These are phyloP conservation scores for Pomatostomus ruficeps DNA, from an alignment of 2,113 vertebrate species.

Conservation along the genomic window DNA sequence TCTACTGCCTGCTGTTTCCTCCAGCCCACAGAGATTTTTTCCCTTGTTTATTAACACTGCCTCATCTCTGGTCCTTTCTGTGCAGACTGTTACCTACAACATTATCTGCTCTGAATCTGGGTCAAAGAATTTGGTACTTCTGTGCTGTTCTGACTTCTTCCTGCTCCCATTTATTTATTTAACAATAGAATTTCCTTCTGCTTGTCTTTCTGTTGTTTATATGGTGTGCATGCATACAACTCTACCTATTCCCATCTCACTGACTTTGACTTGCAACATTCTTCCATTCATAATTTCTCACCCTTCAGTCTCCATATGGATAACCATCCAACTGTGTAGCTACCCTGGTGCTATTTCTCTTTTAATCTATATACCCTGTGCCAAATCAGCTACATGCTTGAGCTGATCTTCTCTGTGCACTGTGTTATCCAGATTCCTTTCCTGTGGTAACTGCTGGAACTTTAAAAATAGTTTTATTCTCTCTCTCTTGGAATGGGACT, in stretches of 20 bases:
- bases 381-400: neutral
- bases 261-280: neutral
- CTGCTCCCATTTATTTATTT: neutral
- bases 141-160: neutral
- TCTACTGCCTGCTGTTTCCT: neutral
- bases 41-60: neutral
- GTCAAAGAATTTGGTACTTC: neutral
- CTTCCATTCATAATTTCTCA: neutral
- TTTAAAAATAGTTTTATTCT: neutral
- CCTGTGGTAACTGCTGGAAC: neutral
- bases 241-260: neutral
- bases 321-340: neutral
- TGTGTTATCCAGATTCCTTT: neutral
- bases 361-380: neutral
- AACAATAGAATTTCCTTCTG: neutral
- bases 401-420: neutral
- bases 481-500: neutral
- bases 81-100: neutral
- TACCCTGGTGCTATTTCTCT: neutral
- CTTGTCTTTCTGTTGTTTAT: neutral
- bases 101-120: neutral
- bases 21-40: neutral
- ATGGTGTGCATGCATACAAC: neutral
- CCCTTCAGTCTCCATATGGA: neutral
- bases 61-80: neutral